Evolutionary conservation across 2,888 invertebrate genomes (phyloP), one percentile per base, ranked within the genome.

Genomic region (Lepas anatifera): DNA sequence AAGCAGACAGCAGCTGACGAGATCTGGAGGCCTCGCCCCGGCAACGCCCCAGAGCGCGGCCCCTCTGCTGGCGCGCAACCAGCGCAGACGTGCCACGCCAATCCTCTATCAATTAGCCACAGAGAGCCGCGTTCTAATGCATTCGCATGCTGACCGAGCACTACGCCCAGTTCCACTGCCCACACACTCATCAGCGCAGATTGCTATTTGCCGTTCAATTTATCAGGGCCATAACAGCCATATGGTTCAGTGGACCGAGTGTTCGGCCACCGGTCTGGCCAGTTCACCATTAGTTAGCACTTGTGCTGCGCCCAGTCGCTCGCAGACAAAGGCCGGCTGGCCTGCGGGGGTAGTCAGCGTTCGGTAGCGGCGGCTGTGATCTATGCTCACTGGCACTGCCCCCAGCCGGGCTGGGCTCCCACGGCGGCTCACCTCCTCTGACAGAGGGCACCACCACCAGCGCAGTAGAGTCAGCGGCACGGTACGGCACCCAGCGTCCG

Each of bases 201-300:
- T 35, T 58, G 58, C 32, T 58, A 58, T 58, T 58, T 58, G 58
- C 35, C 58, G 58, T 16, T 58, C 58, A 35, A 58, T 58, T 58
- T 58, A 58, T 58, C 58, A 58, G 35, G 58, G 2, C 3, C 25
- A 58, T 58, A 35, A 22, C 35, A 18, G 8, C 58, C 58, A 58
- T 58, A 58, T 35, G 58, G 58, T 32, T 58, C 58, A 35, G 22
- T 58, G n/a, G n/a, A n/a, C n/a, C n/a, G n/a, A n/a, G n/a, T n/a
- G n/a, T 29, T 6, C 18, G 8, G 58, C 32, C 29, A 18, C 35
- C 32, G 3, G 7, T 18, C 58, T 11, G 10, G 6, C 22, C 32
- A 7, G 22, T n/a, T 22, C 22, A 35, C 29, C 58, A 58, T 58
- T 58, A 58, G 32, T 32, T 35, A 22, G 35, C 58, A 58, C 58